Evolutionary conservation across 1,140 invertebrate species (phyloP).

Genomic region (Pogonomyrmex californicus): DNA sequence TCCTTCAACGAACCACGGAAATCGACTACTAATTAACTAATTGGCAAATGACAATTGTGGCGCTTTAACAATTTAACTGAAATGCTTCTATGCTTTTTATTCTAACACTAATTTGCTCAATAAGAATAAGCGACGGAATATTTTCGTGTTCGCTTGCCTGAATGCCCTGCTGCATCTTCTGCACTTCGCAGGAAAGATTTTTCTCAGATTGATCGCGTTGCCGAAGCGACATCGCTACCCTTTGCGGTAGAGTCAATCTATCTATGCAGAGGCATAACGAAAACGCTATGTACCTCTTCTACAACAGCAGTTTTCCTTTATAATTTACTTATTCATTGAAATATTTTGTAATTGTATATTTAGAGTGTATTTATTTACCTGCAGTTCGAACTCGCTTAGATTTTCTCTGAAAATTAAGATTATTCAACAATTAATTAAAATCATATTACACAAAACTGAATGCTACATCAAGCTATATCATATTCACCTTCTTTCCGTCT

Average conservation of each 20-base stretch:
- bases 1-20: constrained; percentile 53
- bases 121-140: neutral
- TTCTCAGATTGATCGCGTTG: constrained; percentile 84
- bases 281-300: constrained; percentile 83
- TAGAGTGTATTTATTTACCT: constrained; percentile 74
- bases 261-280: constrained; percentile 83
- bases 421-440: constrained; percentile 38
- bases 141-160: constrained; percentile 77
- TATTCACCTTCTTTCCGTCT: constrained; percentile 73
- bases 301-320: constrained; percentile 57
- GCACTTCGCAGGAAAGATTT: constrained; percentile 80
- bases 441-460: neutral
- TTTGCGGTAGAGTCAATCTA: constrained; percentile 80
- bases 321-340: neutral
- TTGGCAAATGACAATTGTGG: neutral
- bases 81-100: neutral
- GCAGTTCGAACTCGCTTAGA: constrained; percentile 78
- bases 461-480: neutral
- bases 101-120: neutral
- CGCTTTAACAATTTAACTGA: neutral
- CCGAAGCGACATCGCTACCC: constrained; percentile 79
- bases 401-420: constrained; percentile 77
- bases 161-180: constrained; percentile 82
- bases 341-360: neutral
- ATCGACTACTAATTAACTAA: constrained; percentile 22